A percentile compares a stretch with the other conserved stretches of the same genome.
Conservation (phyloP, 1,140 invertebrate genomes). For the Campoletis sonorensis region DNA sequence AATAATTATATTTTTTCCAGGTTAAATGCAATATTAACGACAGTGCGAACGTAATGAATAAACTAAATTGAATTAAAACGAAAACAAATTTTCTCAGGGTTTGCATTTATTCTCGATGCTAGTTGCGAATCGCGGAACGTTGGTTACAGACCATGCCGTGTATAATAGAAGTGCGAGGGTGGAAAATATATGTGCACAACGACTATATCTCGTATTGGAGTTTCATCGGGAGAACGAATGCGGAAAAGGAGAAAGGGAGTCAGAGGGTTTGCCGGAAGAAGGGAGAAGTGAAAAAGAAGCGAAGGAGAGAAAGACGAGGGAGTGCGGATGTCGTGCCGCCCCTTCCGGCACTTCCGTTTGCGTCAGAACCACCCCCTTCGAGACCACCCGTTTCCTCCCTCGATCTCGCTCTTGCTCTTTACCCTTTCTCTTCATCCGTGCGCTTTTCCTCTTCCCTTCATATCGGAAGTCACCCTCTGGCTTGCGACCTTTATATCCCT, state of each 20-base stretch:
- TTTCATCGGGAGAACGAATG: neutral
- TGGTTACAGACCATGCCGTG: neutral
- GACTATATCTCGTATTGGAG: neutral
- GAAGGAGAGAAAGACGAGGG: neutral
- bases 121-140: neutral
- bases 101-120: neutral
- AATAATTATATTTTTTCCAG: neutral
- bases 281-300: neutral
- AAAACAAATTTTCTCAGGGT: neutral
- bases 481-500: constrained; percentile 8
- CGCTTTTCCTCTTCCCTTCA: neutral
- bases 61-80: neutral
- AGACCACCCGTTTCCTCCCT: constrained; percentile 37
- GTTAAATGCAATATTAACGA: neutral
- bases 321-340: constrained; percentile 40
- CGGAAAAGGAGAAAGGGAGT: constrained; percentile 5
- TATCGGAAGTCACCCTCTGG: constrained; percentile 28
- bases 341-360: constrained; percentile 57
- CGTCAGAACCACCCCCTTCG: constrained; percentile 48
- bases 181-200: neutral
- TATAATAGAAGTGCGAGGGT: neutral
- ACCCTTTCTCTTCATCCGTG: neutral
- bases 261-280: neutral
- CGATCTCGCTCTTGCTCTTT: constrained; percentile 1
- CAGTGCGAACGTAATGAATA: neutral